Evolutionary conservation across 2,888 invertebrate genomes (phyloP).

Genomic region (Trachelus iudaicus): DNA sequence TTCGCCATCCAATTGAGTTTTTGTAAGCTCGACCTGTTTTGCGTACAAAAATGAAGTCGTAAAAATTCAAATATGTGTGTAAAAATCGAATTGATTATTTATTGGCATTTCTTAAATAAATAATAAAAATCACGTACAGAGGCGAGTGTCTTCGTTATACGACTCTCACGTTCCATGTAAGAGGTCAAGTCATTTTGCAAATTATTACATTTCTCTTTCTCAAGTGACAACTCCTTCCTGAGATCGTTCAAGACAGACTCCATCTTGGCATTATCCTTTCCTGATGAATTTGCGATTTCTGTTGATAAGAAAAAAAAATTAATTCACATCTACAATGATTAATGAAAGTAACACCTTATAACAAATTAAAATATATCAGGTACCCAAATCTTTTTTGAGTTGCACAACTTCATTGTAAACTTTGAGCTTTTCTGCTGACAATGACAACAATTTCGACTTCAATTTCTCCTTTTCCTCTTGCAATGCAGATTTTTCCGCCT

Average conservation of each 20-base stretch:
- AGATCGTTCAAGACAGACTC: constrained; percentile 75
- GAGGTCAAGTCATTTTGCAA: constrained; percentile 69
- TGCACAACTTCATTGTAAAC: constrained; percentile 72
- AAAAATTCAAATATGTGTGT: background rate
- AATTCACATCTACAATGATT: background rate
- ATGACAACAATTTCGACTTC: constrained; percentile 65
- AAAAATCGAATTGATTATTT: background rate
- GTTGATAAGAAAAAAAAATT: constrained; percentile 14
- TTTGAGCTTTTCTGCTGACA: constrained; percentile 68
- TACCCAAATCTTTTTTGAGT: constrained; percentile 73
- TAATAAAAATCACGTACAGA: constrained; percentile 40
- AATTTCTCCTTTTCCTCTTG: constrained; percentile 68
- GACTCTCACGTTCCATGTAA: constrained; percentile 52
- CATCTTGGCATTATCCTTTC: constrained; percentile 67
- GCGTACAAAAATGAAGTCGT: background rate
- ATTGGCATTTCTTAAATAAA: background rate
- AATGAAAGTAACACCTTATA: background rate
- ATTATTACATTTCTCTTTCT: constrained; percentile 73
- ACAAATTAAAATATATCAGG: constrained; percentile 44
- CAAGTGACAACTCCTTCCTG: constrained; percentile 65
- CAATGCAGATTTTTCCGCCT: constrained; percentile 68
- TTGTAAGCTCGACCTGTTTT: constrained; percentile 70
- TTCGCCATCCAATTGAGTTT: constrained; percentile 69
- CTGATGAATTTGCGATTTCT: constrained; percentile 70
- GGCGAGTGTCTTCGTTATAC: constrained; percentile 54